phyloP scores from a whole-genome alignment of 2,797 vertebrate genomes.

The Anableps anableps region DNA sequence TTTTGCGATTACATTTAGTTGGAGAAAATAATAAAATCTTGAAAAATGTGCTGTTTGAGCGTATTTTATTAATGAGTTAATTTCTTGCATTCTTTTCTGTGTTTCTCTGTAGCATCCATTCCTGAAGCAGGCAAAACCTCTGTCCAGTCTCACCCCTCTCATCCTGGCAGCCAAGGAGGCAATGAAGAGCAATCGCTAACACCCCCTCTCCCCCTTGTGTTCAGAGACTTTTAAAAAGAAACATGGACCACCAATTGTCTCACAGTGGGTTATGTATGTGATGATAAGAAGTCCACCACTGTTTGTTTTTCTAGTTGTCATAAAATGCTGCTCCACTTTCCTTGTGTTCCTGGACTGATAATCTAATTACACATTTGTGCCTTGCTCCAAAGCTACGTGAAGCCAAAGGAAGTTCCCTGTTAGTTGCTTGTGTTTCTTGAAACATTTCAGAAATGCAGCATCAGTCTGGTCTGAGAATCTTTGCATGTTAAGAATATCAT shows the following conservation, averaged over 20 bases:
- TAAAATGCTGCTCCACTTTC: conserved; percentile 28
- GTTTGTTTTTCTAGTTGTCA: conserved; percentile 23
- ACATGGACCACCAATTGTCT: conserved; percentile 15
- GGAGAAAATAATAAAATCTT: neutral
- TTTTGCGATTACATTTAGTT: too few relatives aligned
- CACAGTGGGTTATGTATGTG: conserved; percentile 12
- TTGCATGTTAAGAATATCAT: conserved; percentile 1
- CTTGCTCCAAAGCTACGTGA: conserved; percentile 23
- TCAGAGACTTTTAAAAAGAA: conserved; percentile 27
- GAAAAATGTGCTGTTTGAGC: neutral
- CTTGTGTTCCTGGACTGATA: conserved; percentile 29
- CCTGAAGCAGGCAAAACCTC: conserved; percentile 96
- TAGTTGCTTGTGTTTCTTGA: conserved; percentile 9
- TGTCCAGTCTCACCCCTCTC: conserved; percentile 97
- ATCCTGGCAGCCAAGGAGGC: conserved; percentile 99
- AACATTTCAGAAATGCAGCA: neutral
- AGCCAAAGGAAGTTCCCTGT: conserved; percentile 11
- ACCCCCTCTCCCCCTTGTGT: conserved; percentile 1
- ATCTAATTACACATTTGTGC: conserved; percentile 35
- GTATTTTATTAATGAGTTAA: neutral
- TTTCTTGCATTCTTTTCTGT: neutral
- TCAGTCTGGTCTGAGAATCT: conserved; percentile 11
- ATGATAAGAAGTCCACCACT: conserved; percentile 24
- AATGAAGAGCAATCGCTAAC: conserved; percentile 90
- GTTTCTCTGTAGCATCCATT: conserved; percentile 88